These are phyloP conservation scores for Campoletis sonorensis DNA, from an alignment of 1,140 invertebrate species.

Conservation along the genomic window DNA sequence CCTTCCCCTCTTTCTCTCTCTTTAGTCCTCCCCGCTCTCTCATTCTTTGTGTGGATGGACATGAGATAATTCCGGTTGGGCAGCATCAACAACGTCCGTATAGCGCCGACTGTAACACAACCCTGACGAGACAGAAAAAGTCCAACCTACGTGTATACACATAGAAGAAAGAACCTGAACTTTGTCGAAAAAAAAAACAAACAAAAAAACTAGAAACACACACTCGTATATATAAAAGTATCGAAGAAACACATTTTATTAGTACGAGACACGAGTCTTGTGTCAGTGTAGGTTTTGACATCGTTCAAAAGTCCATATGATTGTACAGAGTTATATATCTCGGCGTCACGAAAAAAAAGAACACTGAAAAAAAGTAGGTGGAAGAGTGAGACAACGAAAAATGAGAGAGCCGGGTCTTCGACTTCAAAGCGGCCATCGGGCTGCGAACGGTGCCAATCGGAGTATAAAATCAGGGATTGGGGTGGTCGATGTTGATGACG, in stretches of 20 bases:
- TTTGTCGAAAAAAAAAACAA: not conserved
- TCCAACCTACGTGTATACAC: not conserved
- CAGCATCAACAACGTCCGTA: slow-evolving; percentile 1
- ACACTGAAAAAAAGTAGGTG: not conserved
- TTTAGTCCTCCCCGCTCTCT: not conserved
- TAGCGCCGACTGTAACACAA: not conserved
- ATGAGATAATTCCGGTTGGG: slow-evolving; percentile 34
- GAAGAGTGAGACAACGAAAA: slow-evolving; percentile 52
- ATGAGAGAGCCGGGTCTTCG: slow-evolving; percentile 58
- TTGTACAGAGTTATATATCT: not conserved
- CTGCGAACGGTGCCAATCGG: slow-evolving; percentile 69
- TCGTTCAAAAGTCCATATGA: slow-evolving; percentile 14
- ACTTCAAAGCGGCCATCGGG: slow-evolving; percentile 70
- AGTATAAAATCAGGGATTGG: slow-evolving; percentile 67
- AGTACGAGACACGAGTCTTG: slow-evolving; percentile 1
- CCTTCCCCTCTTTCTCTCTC: not conserved
- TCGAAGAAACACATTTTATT: not conserved
- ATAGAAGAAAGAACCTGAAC: not conserved
- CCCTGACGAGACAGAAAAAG: slow-evolving; percentile 34
- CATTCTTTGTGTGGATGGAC: slow-evolving; percentile 25
- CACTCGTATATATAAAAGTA: not conserved
- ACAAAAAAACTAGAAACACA: not conserved
- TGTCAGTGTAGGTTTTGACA: slow-evolving; percentile 15
- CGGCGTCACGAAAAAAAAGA: slow-evolving; percentile 9
- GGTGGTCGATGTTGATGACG: slow-evolving; percentile 15